Evolutionary conservation across 2,797 vertebrate species (phyloP), one percentile per base, ranked within the genome.

Genomic region (Gymnothorax reevesii): DNA sequence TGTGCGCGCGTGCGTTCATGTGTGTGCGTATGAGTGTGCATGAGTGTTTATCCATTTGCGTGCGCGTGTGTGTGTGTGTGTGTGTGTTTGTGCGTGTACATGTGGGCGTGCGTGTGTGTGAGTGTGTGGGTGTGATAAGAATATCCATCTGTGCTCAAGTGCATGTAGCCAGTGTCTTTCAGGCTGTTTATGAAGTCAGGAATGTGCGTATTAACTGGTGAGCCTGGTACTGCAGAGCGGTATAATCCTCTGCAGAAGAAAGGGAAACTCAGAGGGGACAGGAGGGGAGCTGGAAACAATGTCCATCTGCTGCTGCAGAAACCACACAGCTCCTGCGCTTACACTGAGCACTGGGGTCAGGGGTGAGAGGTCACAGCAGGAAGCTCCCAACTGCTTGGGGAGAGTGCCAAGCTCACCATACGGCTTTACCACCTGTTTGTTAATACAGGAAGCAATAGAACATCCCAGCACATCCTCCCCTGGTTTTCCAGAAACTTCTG

Each of bases 111-210:
- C 54, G 10, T 82, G 13, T 6, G 13, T 55, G 42, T 62, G 8
- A 60, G 10, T 84, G 73, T 82, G n/a, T 57, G 55, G 83, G 80
- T 77, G 25, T 3, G 59, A 60, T 60, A 42, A 1, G 33, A 42
- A 42, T 42, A 42, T 42, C 33, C 33, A 2, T 42, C 33, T 42
- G 2, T 60, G 59, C 17, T 60, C 17, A 60, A 10, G 17, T 69
- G 82, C 9, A 60, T 42, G 84, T 17, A 62, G 27, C 17, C 10
- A 57, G n/a, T 27, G 79, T 57, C 66, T 54, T 60, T 84, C 73
- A 66, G 83, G 86, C 83, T 79, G 59, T 59, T 82, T 54, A 79
- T 85, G 82, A 87, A 57, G 73, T 33, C 13, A 69, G 83, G 73
- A 87, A 87, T 80, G 83, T 27, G 66, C 42, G 25, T 8, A 62